phyloP scores from a whole-genome alignment of 2,797 vertebrate genomes.

The Brachymystax lenok region DNA sequence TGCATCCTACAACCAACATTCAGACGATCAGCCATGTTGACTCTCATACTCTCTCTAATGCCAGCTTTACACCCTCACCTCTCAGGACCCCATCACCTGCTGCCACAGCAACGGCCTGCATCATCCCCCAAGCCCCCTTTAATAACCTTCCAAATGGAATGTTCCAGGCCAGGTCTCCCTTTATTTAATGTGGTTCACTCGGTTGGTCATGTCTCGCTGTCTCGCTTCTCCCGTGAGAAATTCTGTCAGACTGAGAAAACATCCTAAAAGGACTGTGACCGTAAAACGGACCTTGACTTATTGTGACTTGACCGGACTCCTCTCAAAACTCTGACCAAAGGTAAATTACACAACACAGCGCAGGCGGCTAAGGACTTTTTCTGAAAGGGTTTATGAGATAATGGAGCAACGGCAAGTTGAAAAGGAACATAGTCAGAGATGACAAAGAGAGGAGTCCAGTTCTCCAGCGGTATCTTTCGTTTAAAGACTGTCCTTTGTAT shows the following conservation, averaged over 20 bases:
- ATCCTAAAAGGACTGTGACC: not conserved
- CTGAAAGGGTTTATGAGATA: conserved; percentile 8
- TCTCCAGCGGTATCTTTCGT: conserved; percentile 2
- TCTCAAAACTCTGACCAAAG: conserved; percentile 2
- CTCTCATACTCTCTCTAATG: conserved; percentile 7
- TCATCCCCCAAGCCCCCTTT: not conserved
- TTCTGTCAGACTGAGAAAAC: conserved; percentile 8
- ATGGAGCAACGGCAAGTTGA: not conserved
- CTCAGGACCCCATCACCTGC: conserved; percentile 19
- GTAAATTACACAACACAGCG: not conserved
- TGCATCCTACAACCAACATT: conserved; percentile 13
- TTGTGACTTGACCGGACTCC: not conserved
- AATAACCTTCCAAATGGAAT: conserved; percentile 10
- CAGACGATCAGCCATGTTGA: conserved; percentile 19
- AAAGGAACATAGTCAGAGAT: not conserved
- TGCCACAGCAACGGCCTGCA: conserved; percentile 10
- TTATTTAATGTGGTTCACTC: conserved; percentile 11
- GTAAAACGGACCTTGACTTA: not conserved
- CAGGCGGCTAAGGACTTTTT: conserved; percentile 8
- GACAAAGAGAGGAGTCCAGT: not conserved
- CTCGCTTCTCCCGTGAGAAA: conserved; percentile 13
- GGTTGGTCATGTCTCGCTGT: not conserved
- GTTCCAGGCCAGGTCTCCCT: not conserved
- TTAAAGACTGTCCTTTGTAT: not conserved
- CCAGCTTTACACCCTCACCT: conserved; percentile 13